phyloP scores from a whole-genome alignment of 2,888 invertebrate species.

The Norana najaformis region DNA sequence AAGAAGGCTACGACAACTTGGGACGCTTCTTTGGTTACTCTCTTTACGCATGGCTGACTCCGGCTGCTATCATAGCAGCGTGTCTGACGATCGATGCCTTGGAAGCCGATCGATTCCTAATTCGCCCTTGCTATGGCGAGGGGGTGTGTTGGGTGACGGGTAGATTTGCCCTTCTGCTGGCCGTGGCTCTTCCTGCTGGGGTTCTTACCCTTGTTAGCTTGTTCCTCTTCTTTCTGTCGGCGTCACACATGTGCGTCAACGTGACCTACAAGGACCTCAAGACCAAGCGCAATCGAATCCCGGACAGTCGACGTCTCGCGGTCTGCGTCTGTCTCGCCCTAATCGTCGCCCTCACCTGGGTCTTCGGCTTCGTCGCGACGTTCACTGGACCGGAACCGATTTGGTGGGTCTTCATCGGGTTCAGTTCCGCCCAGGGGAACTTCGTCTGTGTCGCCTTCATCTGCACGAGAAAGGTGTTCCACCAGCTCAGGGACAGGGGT shows the following conservation, averaged over 20 bases:
- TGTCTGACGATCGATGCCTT: slow-evolving; percentile 61
- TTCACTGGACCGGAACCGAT: slow-evolving; percentile 53
- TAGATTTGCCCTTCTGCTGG: slow-evolving; percentile 44
- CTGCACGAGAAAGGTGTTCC: slow-evolving; percentile 51
- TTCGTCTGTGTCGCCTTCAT: slow-evolving; percentile 63
- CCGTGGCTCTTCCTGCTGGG: not conserved
- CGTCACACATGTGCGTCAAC: not conserved
- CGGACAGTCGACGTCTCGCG: slow-evolving; percentile 35
- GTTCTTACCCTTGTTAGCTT: slow-evolving; percentile 10
- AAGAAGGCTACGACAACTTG: slow-evolving; percentile 27
- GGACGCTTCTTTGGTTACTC: slow-evolving; percentile 48
- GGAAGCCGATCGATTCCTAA: slow-evolving; percentile 48
- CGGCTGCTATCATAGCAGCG: slow-evolving; percentile 54
- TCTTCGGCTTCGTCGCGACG: slow-evolving; percentile 62
- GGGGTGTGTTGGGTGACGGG: slow-evolving; percentile 67
- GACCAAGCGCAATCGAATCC: not conserved
- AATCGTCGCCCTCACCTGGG: slow-evolving; percentile 65
- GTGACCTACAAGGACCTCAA: not conserved
- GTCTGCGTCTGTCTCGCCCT: slow-evolving; percentile 46
- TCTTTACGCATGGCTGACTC: slow-evolving; percentile 61
- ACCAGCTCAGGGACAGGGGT: slow-evolving; percentile 29
- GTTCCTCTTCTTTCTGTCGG: not conserved
- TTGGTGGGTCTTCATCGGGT: slow-evolving; percentile 64
- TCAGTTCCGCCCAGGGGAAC: slow-evolving; percentile 68
- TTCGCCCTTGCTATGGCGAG: slow-evolving; percentile 63